A percentile compares a stretch with the other conserved stretches of the same genome.
Evolutionary conservation across 2,113 vertebrate genomes (phyloP).

Genomic region (Heliornis fulica): DNA sequence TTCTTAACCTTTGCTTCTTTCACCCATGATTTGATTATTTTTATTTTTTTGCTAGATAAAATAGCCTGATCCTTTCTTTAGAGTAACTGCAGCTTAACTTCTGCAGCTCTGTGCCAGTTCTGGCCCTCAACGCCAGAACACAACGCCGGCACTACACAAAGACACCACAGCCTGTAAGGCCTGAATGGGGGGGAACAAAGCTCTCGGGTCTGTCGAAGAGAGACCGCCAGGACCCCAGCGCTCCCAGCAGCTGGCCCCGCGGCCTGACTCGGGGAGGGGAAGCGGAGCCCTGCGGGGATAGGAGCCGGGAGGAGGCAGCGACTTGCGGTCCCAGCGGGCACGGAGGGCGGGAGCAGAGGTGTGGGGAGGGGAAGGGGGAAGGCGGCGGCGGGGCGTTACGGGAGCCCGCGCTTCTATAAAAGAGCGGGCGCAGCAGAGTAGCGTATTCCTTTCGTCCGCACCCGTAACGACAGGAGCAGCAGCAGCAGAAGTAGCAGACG

Average conservation of each 20-base stretch:
- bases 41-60: too few species aligned
- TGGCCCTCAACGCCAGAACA: neutral
- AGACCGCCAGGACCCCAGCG: neutral
- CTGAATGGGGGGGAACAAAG: rapidly evolving
- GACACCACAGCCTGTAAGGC: rapidly evolving
- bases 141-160: neutral
- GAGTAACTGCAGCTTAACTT: neutral
- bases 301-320: neutral
- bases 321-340: neutral
- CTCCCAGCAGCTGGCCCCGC: neutral
- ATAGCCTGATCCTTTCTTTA: neutral
- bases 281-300: neutral
- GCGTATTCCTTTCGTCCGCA: neutral
- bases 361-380: neutral
- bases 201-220: rapidly evolving
- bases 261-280: neutral
- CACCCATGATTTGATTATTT: too few species aligned
- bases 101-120: neutral
- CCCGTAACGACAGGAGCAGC: neutral
- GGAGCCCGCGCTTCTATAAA: neutral
- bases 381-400: neutral
- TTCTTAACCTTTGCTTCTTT: neutral
- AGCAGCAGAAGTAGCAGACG: neutral
- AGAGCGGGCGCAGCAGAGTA: neutral
- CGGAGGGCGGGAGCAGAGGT: neutral